Base-by-base conservation (phyloP, 64 coral and sea anemone species). In the Porites lutea region DNA sequence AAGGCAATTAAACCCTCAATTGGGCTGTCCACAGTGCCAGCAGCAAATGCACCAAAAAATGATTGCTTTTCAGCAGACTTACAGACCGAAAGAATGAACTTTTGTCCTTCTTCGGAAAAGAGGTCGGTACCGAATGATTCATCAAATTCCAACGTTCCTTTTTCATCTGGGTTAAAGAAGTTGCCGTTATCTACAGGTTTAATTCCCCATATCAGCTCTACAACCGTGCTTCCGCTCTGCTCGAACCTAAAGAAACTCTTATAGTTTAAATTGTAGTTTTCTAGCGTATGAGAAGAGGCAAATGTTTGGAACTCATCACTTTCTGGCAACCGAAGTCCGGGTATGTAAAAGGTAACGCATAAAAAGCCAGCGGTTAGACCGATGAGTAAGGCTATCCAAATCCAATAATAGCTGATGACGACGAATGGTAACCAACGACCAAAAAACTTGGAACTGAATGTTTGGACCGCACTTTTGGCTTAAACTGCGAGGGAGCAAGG, bases 241-340 rank as follows among this genome's bases (percentile, higher is more conserved):
- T 59, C 78, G 66, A 89, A 98, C 82, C 96, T 89, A 52, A 98
- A 95, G 21, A 85, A 78, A 51, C 82, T 92, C 52, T 92, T 98
- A 44, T 94, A 91, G 21, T 88, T 65, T 48, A 98, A 78, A 43
- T 95, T 27, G 48, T 95, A 98, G 16, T 95, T 89, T 89, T 98
- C 96, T 16, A 98, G 83, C 16, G 79, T 61, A 88, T 93, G 93
- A 14, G 87, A 94, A 19, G 89, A 54, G 22, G 89, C 49, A 89
- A 98, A 98, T 0, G 95, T 72, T 86, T 98, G 96, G 58, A 98
- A 98, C 18, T 95, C 92, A 47, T 86, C 92, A 52, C 89, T 95
- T 13, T 68, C 79, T 85, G 96, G 96, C 22, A 95, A 77, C 66
- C 75, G 53, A 16, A 98, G 84, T 49, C 89, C 65, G 12, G 96